phyloP scores from a whole-genome alignment of 2,797 vertebrate species.

The Heterohyrax brucei region DNA sequence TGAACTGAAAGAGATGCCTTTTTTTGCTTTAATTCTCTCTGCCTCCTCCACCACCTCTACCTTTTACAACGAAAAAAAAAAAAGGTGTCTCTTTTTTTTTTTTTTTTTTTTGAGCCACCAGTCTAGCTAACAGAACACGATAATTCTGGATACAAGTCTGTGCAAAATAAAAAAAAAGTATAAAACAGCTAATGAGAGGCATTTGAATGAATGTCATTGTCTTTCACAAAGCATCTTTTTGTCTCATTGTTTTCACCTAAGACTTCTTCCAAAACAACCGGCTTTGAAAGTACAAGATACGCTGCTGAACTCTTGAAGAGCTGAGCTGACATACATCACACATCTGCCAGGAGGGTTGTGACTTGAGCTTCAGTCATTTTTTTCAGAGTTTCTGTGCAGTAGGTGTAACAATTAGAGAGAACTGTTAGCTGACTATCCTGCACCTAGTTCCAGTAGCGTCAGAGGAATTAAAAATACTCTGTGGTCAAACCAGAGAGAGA shows the following conservation, averaged over 20 bases:
- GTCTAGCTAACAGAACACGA: slow-evolving; percentile 80
- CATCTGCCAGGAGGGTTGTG: background rate
- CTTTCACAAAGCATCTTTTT: slow-evolving; percentile 80
- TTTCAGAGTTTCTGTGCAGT: slow-evolving; percentile 44
- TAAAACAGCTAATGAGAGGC: slow-evolving; percentile 78
- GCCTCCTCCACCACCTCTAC: background rate
- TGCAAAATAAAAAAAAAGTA: slow-evolving; percentile 72
- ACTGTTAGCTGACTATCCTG: slow-evolving; percentile 71
- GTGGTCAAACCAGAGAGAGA: slow-evolving; percentile 78
- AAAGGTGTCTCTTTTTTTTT: background rate
- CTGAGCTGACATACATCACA: slow-evolving; percentile 68
- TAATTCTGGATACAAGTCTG: slow-evolving; percentile 82
- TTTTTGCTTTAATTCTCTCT: slow-evolving; percentile 65
- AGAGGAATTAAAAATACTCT: slow-evolving; percentile 81
- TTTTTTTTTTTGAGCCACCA: slow-evolving; percentile 63
- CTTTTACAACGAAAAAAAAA: slow-evolving; percentile 18
- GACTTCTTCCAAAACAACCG: slow-evolving; percentile 82
- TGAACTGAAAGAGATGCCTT: slow-evolving; percentile 58
- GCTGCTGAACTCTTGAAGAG: slow-evolving; percentile 75
- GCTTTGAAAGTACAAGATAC: slow-evolving; percentile 67
- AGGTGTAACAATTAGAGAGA: slow-evolving; percentile 81
- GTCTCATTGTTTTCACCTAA: slow-evolving; percentile 85
- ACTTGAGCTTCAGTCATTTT: slow-evolving; percentile 74
- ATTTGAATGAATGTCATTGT: slow-evolving; percentile 85
- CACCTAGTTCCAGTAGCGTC: slow-evolving; percentile 33